Base-by-base conservation (phyloP, 1,140 invertebrate species). In the Pseudomyrmex concolor region DNA sequence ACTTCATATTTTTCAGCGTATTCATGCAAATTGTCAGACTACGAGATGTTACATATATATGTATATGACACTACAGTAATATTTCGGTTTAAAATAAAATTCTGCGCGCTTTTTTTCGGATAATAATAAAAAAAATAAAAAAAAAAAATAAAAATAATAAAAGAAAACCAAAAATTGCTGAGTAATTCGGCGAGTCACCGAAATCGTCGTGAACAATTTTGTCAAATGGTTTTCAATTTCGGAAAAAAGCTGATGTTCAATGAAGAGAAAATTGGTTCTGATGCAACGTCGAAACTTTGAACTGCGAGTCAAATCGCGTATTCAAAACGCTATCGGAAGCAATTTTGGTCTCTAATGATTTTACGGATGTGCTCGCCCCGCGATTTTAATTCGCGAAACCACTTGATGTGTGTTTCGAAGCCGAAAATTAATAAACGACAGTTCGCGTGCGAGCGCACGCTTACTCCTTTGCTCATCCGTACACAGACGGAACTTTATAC, bases 351-450 rank as follows among this genome's bases (percentile, higher is more conserved):
- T 17, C 45, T 54, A 34, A 76, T 66, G n/a, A 76, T 76, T 76
- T 76, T 50, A 50, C 34, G 34, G 72, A 72, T 19, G 34, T 25
- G 15, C 45, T 50, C 34, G 10, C 34, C 34, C 15, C 22, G 45
- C 43, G 45, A 54, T 48, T 51, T 51, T 43, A 45, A 54, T 54
- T 66, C 25, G 34, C 17, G 34, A 34, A 66, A 67, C 34, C 34
- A 43, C 8, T 34, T 25, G 25, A 7, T 34, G n/a, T n/a, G 62
- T 67, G 34, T 12, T 25, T 66, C 48, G 17, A 43, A 43, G 48
- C 12, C 62, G 62, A 77, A 77, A 77, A 77, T 77, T 66, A 77
- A 77, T 77, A 77, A 77, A 67, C 73, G 25, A 62, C 48, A 50
- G 62, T 67, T 67, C 54, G 73, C 73, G 73, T 77, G 73, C 34